Conservation (phyloP, 2,888 invertebrate species). For the Drosophila merina region DNA sequence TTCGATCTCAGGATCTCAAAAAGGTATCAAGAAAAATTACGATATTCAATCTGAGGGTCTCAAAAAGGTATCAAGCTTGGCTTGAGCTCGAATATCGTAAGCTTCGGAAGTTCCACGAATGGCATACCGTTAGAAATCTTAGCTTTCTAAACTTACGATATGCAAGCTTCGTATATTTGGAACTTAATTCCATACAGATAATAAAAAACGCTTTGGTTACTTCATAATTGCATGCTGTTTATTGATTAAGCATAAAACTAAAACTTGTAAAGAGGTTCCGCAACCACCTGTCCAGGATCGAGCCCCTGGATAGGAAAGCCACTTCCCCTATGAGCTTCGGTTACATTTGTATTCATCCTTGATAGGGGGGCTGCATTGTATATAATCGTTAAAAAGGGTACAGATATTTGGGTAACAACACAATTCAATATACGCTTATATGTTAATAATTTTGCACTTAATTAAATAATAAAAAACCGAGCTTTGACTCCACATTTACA, state of each 20-base stretch:
- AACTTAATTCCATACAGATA: no score
- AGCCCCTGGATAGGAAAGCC: background rate
- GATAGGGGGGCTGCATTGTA: background rate
- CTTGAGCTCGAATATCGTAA: no score
- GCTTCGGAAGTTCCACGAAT: no score
- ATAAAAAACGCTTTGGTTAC: no score
- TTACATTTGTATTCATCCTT: background rate
- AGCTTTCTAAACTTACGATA: no score
- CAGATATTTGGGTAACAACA: conserved; percentile 33
- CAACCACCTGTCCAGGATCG: background rate
- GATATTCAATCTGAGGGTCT: no score
- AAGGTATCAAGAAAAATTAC: no score
- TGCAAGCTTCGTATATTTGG: no score
- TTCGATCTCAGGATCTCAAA: no score
- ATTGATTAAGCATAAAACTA: background rate
- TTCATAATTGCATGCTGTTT: background rate
- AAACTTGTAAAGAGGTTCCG: background rate
- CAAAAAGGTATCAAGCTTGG: no score
- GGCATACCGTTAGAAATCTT: no score
- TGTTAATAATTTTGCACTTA: conserved; percentile 1
- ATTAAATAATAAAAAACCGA: conserved; percentile 3
- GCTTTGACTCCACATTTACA: conserved; percentile 2
- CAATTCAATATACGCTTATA: conserved; percentile 23
- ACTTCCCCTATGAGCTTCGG: background rate
- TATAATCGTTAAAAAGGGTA: conserved; percentile 23